Evolutionary conservation across 2,113 vertebrate genomes (phyloP).

Genomic region (Tringa solitaria): DNA sequence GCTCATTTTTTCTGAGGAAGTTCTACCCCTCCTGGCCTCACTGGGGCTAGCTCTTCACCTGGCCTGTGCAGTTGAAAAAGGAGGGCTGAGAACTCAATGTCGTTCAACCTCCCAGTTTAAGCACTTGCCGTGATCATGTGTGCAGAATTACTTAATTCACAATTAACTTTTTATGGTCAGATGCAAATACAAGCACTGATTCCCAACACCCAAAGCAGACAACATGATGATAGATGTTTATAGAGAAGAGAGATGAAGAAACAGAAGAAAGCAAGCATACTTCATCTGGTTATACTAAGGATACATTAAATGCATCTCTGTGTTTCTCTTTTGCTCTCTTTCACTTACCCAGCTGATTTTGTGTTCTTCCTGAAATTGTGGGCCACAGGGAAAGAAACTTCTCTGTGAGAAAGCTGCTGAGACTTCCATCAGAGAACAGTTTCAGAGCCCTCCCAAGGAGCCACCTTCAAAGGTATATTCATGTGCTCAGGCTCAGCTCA

Average conservation of each 20-base stretch:
- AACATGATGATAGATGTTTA: background rate
- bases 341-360: background rate
- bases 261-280: background rate
- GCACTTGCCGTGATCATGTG: fast-evolving
- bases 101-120: background rate
- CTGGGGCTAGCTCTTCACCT: background rate
- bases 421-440: background rate
- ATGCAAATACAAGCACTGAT: background rate
- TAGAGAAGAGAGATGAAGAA: background rate
- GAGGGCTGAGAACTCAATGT: background rate
- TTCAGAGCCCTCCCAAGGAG: background rate
- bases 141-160: background rate
- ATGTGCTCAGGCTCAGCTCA: background rate
- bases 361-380: background rate
- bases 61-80: background rate
- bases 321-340: background rate
- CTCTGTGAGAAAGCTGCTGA: background rate
- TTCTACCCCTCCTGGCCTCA: background rate
- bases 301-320: background rate
- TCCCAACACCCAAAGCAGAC: background rate
- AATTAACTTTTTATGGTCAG: background rate
- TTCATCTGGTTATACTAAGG: background rate
- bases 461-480: background rate
- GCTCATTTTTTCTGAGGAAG: fast-evolving
- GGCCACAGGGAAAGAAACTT: background rate